These are phyloP conservation scores for Actias luna DNA, from an alignment of 2,888 invertebrate genomes.

Conservation along the genomic window DNA sequence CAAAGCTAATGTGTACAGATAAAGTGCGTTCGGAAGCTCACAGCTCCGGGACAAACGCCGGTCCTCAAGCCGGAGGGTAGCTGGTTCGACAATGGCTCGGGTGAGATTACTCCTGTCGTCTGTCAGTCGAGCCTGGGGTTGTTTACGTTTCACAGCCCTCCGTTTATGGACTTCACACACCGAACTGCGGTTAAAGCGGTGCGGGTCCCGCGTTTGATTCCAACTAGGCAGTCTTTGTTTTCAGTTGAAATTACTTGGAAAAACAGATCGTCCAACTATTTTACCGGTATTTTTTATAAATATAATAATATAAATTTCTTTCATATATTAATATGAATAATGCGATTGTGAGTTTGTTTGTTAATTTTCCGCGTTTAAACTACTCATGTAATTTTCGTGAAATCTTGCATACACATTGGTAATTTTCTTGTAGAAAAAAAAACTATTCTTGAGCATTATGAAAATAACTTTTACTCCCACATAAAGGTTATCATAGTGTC, in stretches of 20 bases:
- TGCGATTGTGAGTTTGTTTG: no score
- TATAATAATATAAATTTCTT: no score
- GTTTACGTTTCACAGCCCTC: conserved; percentile 30
- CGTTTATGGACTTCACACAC: conserved; percentile 2
- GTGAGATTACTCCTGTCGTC: conserved; percentile 70
- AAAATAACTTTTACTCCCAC: no score
- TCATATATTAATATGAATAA: no score
- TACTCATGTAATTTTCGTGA: no score
- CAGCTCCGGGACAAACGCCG: conserved; percentile 2
- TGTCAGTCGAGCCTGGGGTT: conserved; percentile 38
- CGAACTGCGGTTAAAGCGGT: not conserved
- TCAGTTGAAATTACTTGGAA: not conserved
- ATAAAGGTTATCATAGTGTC: no score
- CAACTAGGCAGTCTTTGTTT: not conserved
- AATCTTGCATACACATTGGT: no score
- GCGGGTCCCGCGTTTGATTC: not conserved
- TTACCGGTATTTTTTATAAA: no score
- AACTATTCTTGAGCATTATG: no score
- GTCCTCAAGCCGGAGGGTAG: conserved; percentile 45
- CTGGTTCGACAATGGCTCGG: conserved; percentile 61
- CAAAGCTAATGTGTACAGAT: not conserved
- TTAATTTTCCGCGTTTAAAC: no score
- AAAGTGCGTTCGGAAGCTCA: not conserved
- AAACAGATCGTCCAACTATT: not conserved
- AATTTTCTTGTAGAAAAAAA: no score